A percentile compares a stretch with the other conserved stretches of the same genome.
Evolutionary conservation across 2,113 vertebrate species (phyloP).

Genomic region (Dasyprocta punctata): DNA sequence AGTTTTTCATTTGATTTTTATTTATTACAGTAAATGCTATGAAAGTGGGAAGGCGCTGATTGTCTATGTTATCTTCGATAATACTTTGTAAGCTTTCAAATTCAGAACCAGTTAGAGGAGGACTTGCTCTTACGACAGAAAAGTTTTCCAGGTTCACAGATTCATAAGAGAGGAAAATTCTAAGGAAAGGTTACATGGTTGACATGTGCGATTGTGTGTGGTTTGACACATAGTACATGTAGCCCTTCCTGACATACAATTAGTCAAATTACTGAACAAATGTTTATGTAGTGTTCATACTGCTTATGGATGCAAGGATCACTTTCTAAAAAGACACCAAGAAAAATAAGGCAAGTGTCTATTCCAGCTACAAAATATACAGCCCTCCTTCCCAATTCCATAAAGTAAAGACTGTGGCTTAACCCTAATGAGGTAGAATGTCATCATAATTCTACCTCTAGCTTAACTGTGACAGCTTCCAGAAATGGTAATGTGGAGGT

Average conservation of each 20-base stretch:
- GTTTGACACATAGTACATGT: background rate
- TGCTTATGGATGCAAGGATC: background rate
- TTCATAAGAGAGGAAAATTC: background rate
- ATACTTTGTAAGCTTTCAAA: background rate
- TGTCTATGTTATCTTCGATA: background rate
- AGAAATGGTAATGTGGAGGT: background rate
- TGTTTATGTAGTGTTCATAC: background rate
- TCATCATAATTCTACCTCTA: background rate
- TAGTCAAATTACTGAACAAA: background rate
- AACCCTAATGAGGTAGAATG: background rate
- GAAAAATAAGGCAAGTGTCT: background rate
- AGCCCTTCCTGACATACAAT: background rate
- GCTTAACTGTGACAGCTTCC: background rate
- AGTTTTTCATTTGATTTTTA: background rate
- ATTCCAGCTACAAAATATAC: background rate
- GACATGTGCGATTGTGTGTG: background rate
- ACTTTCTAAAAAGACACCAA: background rate
- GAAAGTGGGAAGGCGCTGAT: background rate
- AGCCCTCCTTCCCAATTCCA: background rate
- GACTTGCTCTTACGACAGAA: background rate
- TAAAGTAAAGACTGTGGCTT: background rate
- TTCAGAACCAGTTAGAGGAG: background rate
- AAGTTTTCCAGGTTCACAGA: background rate
- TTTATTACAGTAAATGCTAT: background rate
- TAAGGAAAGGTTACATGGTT: background rate